These are phyloP conservation scores for Biston betularia DNA, from an alignment of 2,888 invertebrate genomes.

Conservation along the genomic window DNA sequence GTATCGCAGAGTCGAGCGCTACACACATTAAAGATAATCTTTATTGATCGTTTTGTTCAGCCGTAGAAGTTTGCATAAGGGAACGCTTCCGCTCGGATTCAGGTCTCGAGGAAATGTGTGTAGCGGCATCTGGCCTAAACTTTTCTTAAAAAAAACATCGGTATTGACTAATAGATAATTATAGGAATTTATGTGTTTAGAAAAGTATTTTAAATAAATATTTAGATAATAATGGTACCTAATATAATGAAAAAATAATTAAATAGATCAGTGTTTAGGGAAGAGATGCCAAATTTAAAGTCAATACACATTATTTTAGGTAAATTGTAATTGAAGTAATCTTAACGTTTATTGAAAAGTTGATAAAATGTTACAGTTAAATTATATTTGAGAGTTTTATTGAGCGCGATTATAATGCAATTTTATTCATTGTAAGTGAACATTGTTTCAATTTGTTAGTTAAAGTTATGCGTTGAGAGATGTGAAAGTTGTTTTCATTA, in stretches of 20 bases:
- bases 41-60: conserved; percentile 30
- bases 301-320: conserved; percentile 88
- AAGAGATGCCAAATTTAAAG: conserved; percentile 89
- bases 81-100: conserved; percentile 62
- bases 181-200: conserved; percentile 86
- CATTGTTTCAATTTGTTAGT: conserved; percentile 85
- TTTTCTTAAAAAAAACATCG: conserved; percentile 79
- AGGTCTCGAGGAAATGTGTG: conserved; percentile 61
- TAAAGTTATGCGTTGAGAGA: conserved; percentile 83
- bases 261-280: conserved; percentile 84
- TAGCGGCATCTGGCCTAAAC: conserved; percentile 82
- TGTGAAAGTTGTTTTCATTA: conserved; percentile 71
- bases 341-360: conserved; percentile 85
- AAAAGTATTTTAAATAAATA: conserved; percentile 86
- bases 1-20: conserved; percentile 75
- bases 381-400: conserved; percentile 87
- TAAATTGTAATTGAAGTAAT: conserved; percentile 85
- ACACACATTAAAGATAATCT: conserved; percentile 63
- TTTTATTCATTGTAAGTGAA: conserved; percentile 85
- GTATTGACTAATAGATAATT: conserved; percentile 84
- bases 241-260: conserved; percentile 71
- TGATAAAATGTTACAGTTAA: conserved; percentile 85
- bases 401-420: conserved; percentile 83
- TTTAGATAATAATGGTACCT: conserved; percentile 78
- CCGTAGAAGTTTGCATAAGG: conserved; percentile 9